phyloP scores from a whole-genome alignment of 2,888 invertebrate species.

The Tipula confusa region DNA sequence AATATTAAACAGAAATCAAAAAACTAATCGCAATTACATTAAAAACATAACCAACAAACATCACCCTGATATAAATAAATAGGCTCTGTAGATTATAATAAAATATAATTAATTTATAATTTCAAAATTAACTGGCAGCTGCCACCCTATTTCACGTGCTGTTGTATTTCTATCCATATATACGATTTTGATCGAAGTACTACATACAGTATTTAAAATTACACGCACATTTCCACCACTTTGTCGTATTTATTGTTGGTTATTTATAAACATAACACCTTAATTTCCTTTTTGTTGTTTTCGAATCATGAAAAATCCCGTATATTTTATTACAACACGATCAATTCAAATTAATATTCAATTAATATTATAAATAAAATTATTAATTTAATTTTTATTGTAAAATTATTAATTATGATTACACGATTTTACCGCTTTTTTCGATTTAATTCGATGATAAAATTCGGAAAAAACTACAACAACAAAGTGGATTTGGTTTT shows the following conservation, averaged over 20 bases:
- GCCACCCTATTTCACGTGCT: background rate
- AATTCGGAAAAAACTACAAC: too few relatives aligned
- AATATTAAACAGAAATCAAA: too few relatives aligned
- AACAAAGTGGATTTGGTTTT: background rate
- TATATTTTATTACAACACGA: background rate
- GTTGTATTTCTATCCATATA: background rate
- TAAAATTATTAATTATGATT: background rate
- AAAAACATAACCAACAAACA: too few relatives aligned
- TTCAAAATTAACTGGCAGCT: conserved; percentile 8
- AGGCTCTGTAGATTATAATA: background rate
- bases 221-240: background rate
- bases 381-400: conserved; percentile 6
- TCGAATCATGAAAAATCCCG: background rate
- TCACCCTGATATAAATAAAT: too few relatives aligned
- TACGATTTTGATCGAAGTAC: background rate
- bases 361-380: background rate
- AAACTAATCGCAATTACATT: too few relatives aligned
- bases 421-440: background rate
- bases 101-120: conserved; percentile 1
- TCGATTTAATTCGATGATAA: background rate
- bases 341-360: conserved; percentile 12
- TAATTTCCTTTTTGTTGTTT: background rate
- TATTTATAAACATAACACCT: background rate
- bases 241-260: background rate
- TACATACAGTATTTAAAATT: background rate